phyloP scores from a whole-genome alignment of 2,888 invertebrate species.

The Tanytarsus gracilentus region DNA sequence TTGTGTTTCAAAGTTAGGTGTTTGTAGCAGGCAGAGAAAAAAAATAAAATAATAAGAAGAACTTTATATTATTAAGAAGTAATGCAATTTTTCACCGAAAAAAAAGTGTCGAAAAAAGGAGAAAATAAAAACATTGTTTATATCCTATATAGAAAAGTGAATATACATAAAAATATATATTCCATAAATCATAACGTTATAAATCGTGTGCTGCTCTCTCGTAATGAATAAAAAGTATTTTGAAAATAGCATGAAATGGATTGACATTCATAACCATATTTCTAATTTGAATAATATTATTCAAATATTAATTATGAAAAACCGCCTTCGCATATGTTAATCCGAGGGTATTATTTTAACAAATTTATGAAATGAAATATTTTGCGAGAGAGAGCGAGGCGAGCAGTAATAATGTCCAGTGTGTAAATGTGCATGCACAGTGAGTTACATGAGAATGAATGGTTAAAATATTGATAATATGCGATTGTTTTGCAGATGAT shows the following conservation, averaged over 20 bases:
- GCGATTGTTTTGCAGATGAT: conserved; percentile 10
- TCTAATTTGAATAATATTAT: conserved; percentile 28
- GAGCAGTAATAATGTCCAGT: no score
- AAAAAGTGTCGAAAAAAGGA: neutral
- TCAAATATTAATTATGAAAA: conserved; percentile 28
- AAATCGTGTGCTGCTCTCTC: conserved; percentile 5
- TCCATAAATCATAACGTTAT: conserved; percentile 1
- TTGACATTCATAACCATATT: conserved; percentile 26
- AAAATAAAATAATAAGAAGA: neutral
- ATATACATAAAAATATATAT: neutral
- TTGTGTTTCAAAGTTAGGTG: conserved; percentile 23
- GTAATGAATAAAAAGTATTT: conserved; percentile 11
- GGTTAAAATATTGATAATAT: conserved; percentile 12
- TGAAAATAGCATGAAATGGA: conserved; percentile 21
- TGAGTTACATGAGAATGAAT: conserved; percentile 11
- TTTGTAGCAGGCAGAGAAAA: neutral
- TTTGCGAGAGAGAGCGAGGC: no score
- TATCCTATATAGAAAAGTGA: neutral
- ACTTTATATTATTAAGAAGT: neutral
- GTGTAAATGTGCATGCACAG: no score
- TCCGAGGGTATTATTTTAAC: conserved; percentile 10
- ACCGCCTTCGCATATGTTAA: conserved; percentile 28
- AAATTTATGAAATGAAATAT: conserved; percentile 5
- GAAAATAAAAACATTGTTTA: neutral
- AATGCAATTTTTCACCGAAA: no score